Percentiles rank a stretch among this genome's conserved stretches.
Conservation (phyloP, 1,140 invertebrate species). For the Tribolium castaneum region DNA sequence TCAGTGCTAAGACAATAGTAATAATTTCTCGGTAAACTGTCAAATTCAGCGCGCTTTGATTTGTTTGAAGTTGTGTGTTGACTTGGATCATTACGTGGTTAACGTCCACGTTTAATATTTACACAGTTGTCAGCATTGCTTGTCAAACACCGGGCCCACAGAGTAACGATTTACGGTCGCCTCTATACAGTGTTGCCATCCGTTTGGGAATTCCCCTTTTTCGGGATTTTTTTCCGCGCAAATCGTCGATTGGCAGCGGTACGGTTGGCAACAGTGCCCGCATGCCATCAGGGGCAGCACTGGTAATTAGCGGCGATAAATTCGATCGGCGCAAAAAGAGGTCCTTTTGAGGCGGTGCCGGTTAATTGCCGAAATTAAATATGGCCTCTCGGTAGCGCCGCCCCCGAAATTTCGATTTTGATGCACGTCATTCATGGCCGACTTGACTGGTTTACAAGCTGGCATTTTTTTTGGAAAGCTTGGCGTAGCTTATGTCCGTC, state of each 20-base stretch:
- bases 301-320: conserved; percentile 12
- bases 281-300: neutral
- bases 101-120: conserved; percentile 37
- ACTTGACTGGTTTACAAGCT: neutral
- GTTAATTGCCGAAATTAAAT: conserved; percentile 21
- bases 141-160: conserved; percentile 28
- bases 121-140: conserved; percentile 40
- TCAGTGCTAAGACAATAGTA: neutral
- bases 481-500: conserved; percentile 1
- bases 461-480: neutral
- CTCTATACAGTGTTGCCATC: too few relatives aligned
- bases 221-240: too few relatives aligned
- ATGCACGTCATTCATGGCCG: conserved; percentile 1
- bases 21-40: conserved; percentile 37
- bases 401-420: conserved; percentile 1
- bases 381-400: conserved; percentile 14
- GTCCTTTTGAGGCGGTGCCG: conserved; percentile 2
- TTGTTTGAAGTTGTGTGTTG: conserved; percentile 27
- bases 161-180: neutral
- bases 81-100: conserved; percentile 38
- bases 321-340: conserved; percentile 1
- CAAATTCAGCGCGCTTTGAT: conserved; percentile 38
- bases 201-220: too few relatives aligned
- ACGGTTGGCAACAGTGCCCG: neutral
- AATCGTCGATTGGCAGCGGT: too few relatives aligned